Percentiles rank a stretch among this genome's conserved stretches.
Conservation (phyloP, 2,888 invertebrate genomes). For the Drosophila anomalata region DNA sequence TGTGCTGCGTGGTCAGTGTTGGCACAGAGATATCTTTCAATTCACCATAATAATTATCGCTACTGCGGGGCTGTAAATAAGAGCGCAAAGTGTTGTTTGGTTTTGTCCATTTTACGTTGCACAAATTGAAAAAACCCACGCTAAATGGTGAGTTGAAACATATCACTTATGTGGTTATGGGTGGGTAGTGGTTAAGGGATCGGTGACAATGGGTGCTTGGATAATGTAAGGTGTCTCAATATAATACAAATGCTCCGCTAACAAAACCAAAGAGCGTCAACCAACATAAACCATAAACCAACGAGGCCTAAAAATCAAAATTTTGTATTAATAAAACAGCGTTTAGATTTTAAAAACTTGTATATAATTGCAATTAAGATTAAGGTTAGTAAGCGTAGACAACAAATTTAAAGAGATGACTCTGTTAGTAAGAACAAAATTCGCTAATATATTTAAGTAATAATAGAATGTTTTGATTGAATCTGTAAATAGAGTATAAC, state of each 20-base stretch:
- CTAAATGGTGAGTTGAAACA: slow-evolving; percentile 81
- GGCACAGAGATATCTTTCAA: slow-evolving; percentile 96
- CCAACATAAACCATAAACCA: slow-evolving; percentile 1
- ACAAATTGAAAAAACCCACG: slow-evolving; percentile 35
- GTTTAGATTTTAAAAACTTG: neutral
- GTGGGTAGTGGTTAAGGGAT: neutral
- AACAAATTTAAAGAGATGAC: too few relatives aligned
- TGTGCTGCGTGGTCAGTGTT: slow-evolving; percentile 92
- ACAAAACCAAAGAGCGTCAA: neutral
- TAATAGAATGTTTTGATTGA: neutral
- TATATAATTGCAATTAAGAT: neutral
- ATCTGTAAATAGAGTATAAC: neutral
- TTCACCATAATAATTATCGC: slow-evolving; percentile 91
- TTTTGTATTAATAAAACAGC: neutral
- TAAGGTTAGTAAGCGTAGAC: neutral
- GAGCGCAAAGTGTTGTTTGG: slow-evolving; percentile 51
- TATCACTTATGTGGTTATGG: slow-evolving; percentile 50
- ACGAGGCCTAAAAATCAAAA: neutral
- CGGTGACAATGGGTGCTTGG: neutral
- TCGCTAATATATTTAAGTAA: neutral
- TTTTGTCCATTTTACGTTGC: slow-evolving; percentile 4
- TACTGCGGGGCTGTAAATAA: slow-evolving; percentile 85
- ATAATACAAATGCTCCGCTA: neutral
- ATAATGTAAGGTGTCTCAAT: neutral
- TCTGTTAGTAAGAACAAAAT: too few relatives aligned